These are phyloP conservation scores for Phalera bucephala DNA, from an alignment of 2,888 invertebrate genomes.

Conservation along the genomic window DNA sequence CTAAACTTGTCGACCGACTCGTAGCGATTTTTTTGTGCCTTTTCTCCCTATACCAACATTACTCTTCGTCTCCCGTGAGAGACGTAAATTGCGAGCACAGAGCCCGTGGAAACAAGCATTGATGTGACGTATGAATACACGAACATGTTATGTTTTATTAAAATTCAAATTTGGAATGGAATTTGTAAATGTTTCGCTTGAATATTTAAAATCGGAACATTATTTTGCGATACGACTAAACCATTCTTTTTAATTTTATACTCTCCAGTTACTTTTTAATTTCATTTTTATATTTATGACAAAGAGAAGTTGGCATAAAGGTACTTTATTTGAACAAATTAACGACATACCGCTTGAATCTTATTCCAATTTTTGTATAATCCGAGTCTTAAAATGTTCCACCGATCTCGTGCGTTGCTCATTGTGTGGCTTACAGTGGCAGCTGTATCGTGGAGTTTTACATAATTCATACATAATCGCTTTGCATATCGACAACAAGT, in stretches of 20 bases:
- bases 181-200: conserved; percentile 42
- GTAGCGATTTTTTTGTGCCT: conserved; percentile 67
- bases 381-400: neutral
- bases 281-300: no score
- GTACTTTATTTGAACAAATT: no score
- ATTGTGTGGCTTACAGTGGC: conserved; percentile 47
- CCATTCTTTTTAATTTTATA: no score
- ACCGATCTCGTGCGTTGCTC: conserved; percentile 20
- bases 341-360: no score
- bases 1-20: conserved; percentile 78
- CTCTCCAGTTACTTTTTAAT: no score
- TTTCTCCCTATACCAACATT: conserved; percentile 71
- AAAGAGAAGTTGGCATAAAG: no score
- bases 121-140: conserved; percentile 76
- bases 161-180: conserved; percentile 65
- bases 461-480: conserved; percentile 76
- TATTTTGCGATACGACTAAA: conserved; percentile 2
- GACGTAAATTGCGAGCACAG: conserved; percentile 77
- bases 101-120: conserved; percentile 71
- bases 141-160: conserved; percentile 66
- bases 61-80: conserved; percentile 80
- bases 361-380: neutral
- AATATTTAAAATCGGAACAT: conserved; percentile 14
- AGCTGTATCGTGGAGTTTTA: conserved; percentile 56
- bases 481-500: conserved; percentile 71